Base-by-base conservation (phyloP, 2,797 vertebrate genomes). In the Allobates femoralis region DNA sequence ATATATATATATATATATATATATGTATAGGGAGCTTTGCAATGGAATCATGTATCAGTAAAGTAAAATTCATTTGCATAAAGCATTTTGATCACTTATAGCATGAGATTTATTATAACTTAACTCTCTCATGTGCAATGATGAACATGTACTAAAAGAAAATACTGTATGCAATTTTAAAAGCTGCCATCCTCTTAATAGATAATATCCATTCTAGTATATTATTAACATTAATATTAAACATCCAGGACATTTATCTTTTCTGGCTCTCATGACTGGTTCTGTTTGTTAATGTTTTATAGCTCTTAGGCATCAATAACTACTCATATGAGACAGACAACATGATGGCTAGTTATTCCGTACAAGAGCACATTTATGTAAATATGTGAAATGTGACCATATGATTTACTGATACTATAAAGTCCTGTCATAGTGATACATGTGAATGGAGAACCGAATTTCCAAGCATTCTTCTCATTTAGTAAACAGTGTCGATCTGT, bases 361-460 rank as follows among this genome's bases (percentile, higher is more conserved):
- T 84, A 87, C 82, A 87, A 84, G 86, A 87, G 81, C 86, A 84
- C 86, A 87, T 87, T 87, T 87, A 87, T 84, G 86, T 87, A 84
- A 87, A 87, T 87, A 87, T 75, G 82, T 79, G 75, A 84, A 87
- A 80, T 73, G 46, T 79, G 56, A 60, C 67, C 58, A 76, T 51
- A 84, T 87, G 86, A 87, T 87, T 87, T 87, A 87, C 76, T 56
- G 86, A 81, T 80, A 87, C 86, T 64, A 84, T 87, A 87, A 87
- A 83, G 56, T n/a, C 37, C 86, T 87, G 81, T 84, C 86, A 87
- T 21, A 55, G 69, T 87, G 86, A 87, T 87, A 81, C 86, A 87
- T 87, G 82, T 81, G 58, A 71, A 67, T 16, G 51, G 51, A 79
- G 53, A 67, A 53, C 46, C n/a, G 16, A 56, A 74, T 83, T 83